Conservation (phyloP, 2,797 vertebrate species). For the Gallinago nigripennis region DNA sequence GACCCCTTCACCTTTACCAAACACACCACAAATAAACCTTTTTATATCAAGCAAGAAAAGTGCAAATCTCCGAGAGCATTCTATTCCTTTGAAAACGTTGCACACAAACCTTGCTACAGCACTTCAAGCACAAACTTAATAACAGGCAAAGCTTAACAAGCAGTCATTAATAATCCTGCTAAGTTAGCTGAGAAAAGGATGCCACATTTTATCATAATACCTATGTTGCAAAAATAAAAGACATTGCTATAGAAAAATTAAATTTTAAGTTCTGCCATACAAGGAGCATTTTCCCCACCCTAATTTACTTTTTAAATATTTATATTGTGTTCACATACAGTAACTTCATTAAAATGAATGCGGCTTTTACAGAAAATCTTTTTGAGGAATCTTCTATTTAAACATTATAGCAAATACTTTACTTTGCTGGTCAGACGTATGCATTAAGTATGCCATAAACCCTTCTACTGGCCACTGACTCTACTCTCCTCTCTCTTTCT, state of each 20-base stretch:
- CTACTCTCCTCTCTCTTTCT: conserved; percentile 85
- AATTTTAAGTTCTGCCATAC: conserved; percentile 56
- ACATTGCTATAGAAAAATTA: neutral
- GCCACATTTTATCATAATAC: conserved; percentile 7
- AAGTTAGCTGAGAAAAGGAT: conserved; percentile 43
- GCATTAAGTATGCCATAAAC: conserved; percentile 85
- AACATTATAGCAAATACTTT: conserved; percentile 76
- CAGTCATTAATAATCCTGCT: conserved; percentile 71
- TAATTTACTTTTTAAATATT: conserved; percentile 69
- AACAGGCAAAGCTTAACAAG: conserved; percentile 61
- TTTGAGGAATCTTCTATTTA: conserved; percentile 59
- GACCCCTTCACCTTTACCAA: conserved; percentile 98
- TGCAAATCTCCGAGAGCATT: conserved; percentile 56
- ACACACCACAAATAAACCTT: conserved; percentile 87
- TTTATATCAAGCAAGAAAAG: conserved; percentile 80
- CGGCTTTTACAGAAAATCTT: conserved; percentile 44
- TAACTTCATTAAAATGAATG: conserved; percentile 23
- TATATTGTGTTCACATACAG: conserved; percentile 61
- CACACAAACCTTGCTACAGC: conserved; percentile 28
- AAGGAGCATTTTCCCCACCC: conserved; percentile 51
- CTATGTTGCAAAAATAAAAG: neutral
- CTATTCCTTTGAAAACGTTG: conserved; percentile 67
- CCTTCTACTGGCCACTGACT: conserved; percentile 89
- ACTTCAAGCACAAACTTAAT: conserved; percentile 58
- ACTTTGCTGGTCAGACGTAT: conserved; percentile 79